These are phyloP conservation scores for Poecilia wingei DNA, from an alignment of 2,797 vertebrate genomes.

Conservation along the genomic window DNA sequence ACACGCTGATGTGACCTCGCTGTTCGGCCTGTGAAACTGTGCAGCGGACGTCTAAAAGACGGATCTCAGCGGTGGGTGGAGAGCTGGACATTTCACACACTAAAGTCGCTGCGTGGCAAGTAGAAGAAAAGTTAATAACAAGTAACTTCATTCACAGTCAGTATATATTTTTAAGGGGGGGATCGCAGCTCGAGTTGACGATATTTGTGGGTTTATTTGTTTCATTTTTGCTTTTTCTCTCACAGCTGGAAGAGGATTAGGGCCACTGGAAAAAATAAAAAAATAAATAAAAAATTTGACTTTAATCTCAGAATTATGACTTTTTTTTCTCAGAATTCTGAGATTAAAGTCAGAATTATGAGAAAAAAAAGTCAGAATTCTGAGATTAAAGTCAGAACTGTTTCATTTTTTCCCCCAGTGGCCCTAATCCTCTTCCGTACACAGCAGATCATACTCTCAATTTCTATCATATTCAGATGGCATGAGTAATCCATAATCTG, in stretches of 20 bases:
- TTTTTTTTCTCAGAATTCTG: too few species aligned
- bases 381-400: too few species aligned
- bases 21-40: constrained; percentile 13
- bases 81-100: neutral
- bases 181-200: neutral
- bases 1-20: constrained; percentile 9
- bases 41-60: neutral
- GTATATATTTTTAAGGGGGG: neutral
- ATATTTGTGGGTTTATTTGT: neutral
- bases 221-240: neutral
- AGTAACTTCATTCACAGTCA: neutral
- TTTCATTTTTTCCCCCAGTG: too few species aligned
- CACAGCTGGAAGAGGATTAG: neutral
- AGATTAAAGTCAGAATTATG: too few species aligned
- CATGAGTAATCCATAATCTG: neutral
- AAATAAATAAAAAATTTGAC: too few species aligned
- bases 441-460: neutral
- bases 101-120: neutral
- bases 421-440: too few species aligned
- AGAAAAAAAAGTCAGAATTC: too few species aligned
- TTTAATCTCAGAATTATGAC: too few species aligned
- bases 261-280: too few species aligned
- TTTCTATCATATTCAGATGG: neutral
- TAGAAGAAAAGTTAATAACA: neutral
- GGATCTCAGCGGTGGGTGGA: neutral